Percentiles rank a stretch among this genome's conserved stretches.
Evolutionary conservation across 1,140 invertebrate species (phyloP).

Genomic region (Sinella curviseta): DNA sequence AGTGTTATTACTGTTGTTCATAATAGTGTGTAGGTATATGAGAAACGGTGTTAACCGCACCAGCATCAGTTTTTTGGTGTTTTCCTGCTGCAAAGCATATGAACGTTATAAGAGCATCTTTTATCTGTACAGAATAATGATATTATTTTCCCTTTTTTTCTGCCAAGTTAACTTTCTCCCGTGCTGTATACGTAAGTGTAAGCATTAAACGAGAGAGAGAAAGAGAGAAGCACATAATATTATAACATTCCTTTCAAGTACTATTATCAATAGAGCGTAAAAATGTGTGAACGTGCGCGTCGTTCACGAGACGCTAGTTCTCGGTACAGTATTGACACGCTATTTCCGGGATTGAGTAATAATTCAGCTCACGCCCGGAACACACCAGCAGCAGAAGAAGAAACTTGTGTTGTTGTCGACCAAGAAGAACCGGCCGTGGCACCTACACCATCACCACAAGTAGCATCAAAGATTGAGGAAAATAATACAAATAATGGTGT

Average conservation of each 20-base stretch:
- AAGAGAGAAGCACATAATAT: no score
- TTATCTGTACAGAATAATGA: neutral
- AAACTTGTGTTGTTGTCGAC: slow-evolving; percentile 9
- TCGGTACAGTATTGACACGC: slow-evolving; percentile 48
- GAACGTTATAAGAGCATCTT: neutral
- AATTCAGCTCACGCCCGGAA: slow-evolving; percentile 27
- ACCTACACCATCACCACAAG: neutral
- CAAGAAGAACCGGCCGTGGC: neutral
- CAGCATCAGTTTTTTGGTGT: no score
- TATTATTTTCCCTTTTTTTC: neutral
- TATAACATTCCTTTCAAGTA: neutral
- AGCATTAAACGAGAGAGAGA: no score
- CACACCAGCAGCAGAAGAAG: slow-evolving; percentile 23
- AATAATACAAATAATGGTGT: neutral
- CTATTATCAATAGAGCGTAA: slow-evolving; percentile 5
- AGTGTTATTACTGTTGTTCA: slow-evolving; percentile 1
- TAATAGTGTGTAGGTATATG: neutral
- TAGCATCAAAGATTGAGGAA: neutral
- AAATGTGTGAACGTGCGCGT: slow-evolving; percentile 46
- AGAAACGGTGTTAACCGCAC: no score
- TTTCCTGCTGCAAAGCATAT: no score
- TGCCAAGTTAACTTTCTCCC: neutral
- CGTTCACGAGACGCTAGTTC: slow-evolving; percentile 45
- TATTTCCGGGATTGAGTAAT: slow-evolving; percentile 47
- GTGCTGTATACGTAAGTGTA: no score